Percentiles rank a stretch among this genome's conserved stretches.
Conservation (phyloP, 2,888 invertebrate species). For the Cordilura impudica region DNA sequence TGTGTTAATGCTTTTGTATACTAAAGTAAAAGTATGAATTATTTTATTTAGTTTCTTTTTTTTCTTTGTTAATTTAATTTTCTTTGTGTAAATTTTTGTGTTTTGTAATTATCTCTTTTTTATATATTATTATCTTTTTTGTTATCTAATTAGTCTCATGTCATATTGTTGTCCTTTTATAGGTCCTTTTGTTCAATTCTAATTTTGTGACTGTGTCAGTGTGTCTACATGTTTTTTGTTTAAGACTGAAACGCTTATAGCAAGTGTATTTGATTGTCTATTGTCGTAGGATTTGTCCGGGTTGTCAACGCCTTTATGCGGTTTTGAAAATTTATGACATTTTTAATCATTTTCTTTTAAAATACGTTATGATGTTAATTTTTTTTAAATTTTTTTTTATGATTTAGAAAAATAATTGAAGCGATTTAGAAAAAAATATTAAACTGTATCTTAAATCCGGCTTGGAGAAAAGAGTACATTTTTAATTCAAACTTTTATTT, state of each 20-base stretch:
- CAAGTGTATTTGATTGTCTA: conserved; percentile 44
- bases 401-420: too few relatives aligned
- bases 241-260: conserved; percentile 38
- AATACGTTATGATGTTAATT: too few relatives aligned
- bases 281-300: conserved; percentile 60
- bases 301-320: conserved; percentile 65
- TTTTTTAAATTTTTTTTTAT: too few relatives aligned
- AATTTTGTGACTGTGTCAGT: background rate
- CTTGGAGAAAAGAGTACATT: too few relatives aligned
- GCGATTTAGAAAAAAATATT: too few relatives aligned
- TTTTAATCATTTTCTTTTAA: too few relatives aligned
- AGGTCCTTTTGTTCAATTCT: background rate
- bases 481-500: too few relatives aligned
- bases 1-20: conserved; percentile 61
- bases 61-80: conserved; percentile 20
- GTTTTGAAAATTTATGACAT: conserved; percentile 59
- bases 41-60: conserved; percentile 17
- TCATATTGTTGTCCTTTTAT: conserved; percentile 52
- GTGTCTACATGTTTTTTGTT: conserved; percentile 3
- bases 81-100: conserved; percentile 16
- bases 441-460: too few relatives aligned
- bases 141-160: conserved; percentile 63
- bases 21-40: conserved; percentile 46
- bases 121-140: conserved; percentile 62
- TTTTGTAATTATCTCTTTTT: conserved; percentile 55